These are phyloP conservation scores for Girardia tigrina DNA, from an alignment of 2,888 invertebrate genomes.

Conservation along the genomic window DNA sequence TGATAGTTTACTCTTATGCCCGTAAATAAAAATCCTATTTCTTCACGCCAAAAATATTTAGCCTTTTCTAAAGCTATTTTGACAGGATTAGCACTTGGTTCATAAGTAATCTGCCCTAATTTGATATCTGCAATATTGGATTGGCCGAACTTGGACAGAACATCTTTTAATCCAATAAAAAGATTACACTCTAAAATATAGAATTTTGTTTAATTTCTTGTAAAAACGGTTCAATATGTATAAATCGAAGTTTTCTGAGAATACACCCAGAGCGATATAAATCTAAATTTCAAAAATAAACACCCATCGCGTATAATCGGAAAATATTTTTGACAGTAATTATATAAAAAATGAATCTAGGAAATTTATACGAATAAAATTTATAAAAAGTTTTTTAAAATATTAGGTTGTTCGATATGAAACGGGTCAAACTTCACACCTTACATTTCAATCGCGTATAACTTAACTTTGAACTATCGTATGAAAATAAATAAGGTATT, in stretches of 20 bases:
- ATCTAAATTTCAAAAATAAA: too few relatives aligned
- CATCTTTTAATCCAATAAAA: not conserved
- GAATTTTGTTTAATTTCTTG: too few relatives aligned
- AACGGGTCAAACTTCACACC: too few relatives aligned
- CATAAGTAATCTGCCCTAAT: slow-evolving; percentile 14
- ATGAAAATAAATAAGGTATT: too few relatives aligned
- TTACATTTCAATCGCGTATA: too few relatives aligned
- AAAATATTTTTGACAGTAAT: not conserved
- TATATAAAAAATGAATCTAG: not conserved
- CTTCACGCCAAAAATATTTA: slow-evolving; percentile 25
- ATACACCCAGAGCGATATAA: too few relatives aligned
- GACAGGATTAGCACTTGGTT: slow-evolving; percentile 19
- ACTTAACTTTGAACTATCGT: too few relatives aligned
- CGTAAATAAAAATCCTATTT: slow-evolving; percentile 29
- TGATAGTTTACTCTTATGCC: not conserved
- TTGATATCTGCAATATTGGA: slow-evolving; percentile 27
- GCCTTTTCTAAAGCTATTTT: slow-evolving; percentile 5
- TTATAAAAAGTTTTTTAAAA: too few relatives aligned
- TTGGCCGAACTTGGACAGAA: not conserved
- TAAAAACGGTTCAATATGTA: too few relatives aligned
- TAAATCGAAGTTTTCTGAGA: too few relatives aligned
- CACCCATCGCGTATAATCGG: not conserved
- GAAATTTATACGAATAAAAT: too few relatives aligned
- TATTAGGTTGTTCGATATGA: too few relatives aligned
- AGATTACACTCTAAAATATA: not conserved